phyloP scores from a whole-genome alignment of 1,140 invertebrate genomes.

The Bombus turneri region DNA sequence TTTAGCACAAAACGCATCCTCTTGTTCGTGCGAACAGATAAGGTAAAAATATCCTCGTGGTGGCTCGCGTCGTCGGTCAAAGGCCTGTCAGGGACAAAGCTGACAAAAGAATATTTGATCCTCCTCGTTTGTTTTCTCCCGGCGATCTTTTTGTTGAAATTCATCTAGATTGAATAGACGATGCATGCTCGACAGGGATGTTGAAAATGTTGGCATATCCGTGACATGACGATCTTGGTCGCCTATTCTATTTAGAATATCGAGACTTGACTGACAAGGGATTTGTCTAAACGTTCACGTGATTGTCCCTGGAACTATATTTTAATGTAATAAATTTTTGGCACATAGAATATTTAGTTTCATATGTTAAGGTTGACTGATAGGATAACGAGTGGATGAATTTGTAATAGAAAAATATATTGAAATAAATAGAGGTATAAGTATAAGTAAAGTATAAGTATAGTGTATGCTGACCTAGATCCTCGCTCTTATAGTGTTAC shows the following conservation, averaged over 20 bases:
- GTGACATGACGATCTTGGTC: not conserved
- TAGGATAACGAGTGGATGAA: too few relatives aligned
- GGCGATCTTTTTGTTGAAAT: not conserved
- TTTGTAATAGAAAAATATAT: too few relatives aligned
- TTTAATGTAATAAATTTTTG: too few relatives aligned
- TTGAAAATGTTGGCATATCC: not conserved
- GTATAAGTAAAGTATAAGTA: too few relatives aligned
- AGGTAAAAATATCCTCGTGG: conserved; percentile 21
- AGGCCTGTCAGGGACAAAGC: conserved; percentile 7
- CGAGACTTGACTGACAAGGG: too few relatives aligned
- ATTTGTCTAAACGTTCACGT: too few relatives aligned
- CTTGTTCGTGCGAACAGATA: conserved; percentile 2
- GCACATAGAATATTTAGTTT: too few relatives aligned
- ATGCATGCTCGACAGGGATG: not conserved
- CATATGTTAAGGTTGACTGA: too few relatives aligned
- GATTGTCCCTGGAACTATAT: too few relatives aligned
- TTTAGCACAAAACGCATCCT: not conserved
- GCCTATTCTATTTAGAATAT: not conserved
- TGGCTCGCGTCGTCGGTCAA: conserved; percentile 20
- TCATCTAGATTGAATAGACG: not conserved
- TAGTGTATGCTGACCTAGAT: too few relatives aligned
- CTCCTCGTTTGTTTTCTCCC: conserved; percentile 4
- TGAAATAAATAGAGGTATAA: too few relatives aligned
- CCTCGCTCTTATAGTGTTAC: too few relatives aligned
- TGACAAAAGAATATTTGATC: conserved; percentile 40